A percentile compares a stretch with the other conserved stretches of the same genome.
Evolutionary conservation across 2,113 vertebrate species (phyloP).

Genomic region (Albula glossodonta): DNA sequence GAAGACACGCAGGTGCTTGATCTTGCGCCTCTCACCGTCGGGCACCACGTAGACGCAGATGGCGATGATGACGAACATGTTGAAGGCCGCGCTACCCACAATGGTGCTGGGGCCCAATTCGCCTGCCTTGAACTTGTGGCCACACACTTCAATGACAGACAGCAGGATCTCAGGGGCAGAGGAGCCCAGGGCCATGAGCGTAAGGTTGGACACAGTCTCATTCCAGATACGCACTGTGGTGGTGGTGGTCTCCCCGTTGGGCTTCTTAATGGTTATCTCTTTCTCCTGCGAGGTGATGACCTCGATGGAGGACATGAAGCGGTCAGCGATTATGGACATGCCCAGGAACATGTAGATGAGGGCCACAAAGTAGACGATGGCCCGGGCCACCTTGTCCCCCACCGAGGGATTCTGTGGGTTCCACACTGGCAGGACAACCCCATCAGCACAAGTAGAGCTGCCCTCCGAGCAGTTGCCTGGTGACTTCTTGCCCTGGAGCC

Average conservation of each 20-base stretch:
- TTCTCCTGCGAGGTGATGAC: constrained; percentile 84
- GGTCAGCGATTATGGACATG: constrained; percentile 81
- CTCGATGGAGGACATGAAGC: constrained; percentile 83
- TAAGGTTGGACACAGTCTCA: constrained; percentile 82
- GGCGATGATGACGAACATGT: constrained; percentile 83
- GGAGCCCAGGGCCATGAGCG: constrained; percentile 80
- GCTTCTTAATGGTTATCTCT: constrained; percentile 75
- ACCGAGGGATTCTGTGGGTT: constrained; percentile 80
- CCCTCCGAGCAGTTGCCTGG: constrained; percentile 57
- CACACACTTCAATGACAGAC: constrained; percentile 82
- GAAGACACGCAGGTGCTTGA: constrained; percentile 80
- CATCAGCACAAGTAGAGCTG: constrained; percentile 65
- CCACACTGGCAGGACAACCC: constrained; percentile 78
- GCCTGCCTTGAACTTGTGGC: constrained; percentile 73
- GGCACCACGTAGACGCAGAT: constrained; percentile 80
- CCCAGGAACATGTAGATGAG: constrained; percentile 83
- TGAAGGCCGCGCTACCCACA: constrained; percentile 82
- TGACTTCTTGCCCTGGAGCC: constrained; percentile 28
- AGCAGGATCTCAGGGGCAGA: constrained; percentile 81
- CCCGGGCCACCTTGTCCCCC: constrained; percentile 78
- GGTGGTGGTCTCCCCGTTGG: constrained; percentile 77
- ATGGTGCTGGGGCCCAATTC: constrained; percentile 80
- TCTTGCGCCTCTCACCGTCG: constrained; percentile 74
- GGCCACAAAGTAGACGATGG: constrained; percentile 82
- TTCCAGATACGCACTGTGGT: constrained; percentile 82